Percentiles rank a stretch among this genome's conserved stretches.
Evolutionary conservation across 1,140 invertebrate species (phyloP).

Genomic region (Cydia amplana): DNA sequence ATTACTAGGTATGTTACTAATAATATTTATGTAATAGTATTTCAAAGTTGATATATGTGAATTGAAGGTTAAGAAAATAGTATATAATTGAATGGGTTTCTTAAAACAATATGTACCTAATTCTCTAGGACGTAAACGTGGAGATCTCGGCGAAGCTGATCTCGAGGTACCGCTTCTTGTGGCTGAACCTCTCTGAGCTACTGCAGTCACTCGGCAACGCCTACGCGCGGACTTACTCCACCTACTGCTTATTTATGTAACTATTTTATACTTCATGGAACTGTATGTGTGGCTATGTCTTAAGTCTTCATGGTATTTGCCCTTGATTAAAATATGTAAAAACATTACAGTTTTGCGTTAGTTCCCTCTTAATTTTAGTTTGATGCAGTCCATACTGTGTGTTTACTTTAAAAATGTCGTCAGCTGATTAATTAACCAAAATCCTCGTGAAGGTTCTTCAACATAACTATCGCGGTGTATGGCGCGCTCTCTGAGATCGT

Average conservation of each 20-base stretch:
- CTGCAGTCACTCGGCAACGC: conserved; percentile 82
- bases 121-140: conserved; percentile 76
- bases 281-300: too few relatives aligned
- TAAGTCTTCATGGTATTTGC: too few relatives aligned
- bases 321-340: too few relatives aligned
- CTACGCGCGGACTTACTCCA: conserved; percentile 82
- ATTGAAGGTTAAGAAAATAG: too few relatives aligned
- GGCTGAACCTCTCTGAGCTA: conserved; percentile 82
- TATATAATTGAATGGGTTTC: too few relatives aligned
- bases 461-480: conserved; percentile 80
- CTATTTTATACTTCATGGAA: conserved; percentile 33
- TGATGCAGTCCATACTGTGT: too few relatives aligned
- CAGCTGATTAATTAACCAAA: neutral
- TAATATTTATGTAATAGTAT: too few relatives aligned
- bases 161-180: conserved; percentile 80
- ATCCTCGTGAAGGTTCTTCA: conserved; percentile 67
- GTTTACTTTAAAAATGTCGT: neutral
- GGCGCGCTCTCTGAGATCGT: conserved; percentile 82
- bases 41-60: too few relatives aligned
- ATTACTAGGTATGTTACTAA: too few relatives aligned
- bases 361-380: too few relatives aligned
- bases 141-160: conserved; percentile 79
- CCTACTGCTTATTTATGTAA: conserved; percentile 82
- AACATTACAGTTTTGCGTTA: too few relatives aligned
- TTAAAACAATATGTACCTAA: too few relatives aligned